phyloP scores from a whole-genome alignment of 2,797 vertebrate genomes.

The Muraenolepis orangiensis region DNA sequence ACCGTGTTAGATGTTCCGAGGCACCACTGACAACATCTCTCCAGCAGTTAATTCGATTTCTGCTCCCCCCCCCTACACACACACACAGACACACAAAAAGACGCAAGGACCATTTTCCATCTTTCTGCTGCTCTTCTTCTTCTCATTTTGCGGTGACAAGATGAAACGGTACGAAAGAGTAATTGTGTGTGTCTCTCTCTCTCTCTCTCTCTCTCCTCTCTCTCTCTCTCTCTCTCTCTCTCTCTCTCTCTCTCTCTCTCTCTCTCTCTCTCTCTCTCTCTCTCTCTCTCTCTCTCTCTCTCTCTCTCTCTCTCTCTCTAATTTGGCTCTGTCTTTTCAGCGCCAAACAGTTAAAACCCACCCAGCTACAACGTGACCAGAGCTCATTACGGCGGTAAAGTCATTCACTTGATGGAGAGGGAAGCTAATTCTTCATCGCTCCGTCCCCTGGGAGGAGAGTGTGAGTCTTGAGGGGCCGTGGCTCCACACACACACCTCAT shows the following conservation, averaged over 20 bases:
- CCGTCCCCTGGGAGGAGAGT: conserved; percentile 47
- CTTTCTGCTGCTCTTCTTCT: conserved; percentile 35
- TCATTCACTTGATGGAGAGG: conserved; percentile 60
- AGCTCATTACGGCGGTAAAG: conserved; percentile 73
- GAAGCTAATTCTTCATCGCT: conserved; percentile 61
- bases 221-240: too few relatives aligned
- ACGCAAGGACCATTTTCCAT: conserved; percentile 37
- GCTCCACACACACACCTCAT: conserved; percentile 28
- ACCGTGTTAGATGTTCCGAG: conserved; percentile 52
- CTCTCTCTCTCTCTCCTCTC: too few relatives aligned
- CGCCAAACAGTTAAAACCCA: conserved; percentile 44
- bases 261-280: too few relatives aligned
- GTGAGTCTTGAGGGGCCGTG: conserved; percentile 45
- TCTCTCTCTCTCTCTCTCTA: too few relatives aligned
- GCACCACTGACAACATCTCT: conserved; percentile 53
- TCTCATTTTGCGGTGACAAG: conserved; percentile 62
- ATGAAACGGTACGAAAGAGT: conserved; percentile 55
- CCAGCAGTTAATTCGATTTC: conserved; percentile 66
- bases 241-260: too few relatives aligned
- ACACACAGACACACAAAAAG: conserved; percentile 16
- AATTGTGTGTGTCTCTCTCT: too few relatives aligned
- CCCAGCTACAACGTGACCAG: conserved; percentile 50
- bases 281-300: too few relatives aligned
- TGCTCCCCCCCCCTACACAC: conserved; percentile 25
- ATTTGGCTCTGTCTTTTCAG: conserved; percentile 59